Percentiles rank a stretch among this genome's conserved stretches.
Conservation (phyloP, 1,140 invertebrate species). For the Mercenaria mercenaria region DNA sequence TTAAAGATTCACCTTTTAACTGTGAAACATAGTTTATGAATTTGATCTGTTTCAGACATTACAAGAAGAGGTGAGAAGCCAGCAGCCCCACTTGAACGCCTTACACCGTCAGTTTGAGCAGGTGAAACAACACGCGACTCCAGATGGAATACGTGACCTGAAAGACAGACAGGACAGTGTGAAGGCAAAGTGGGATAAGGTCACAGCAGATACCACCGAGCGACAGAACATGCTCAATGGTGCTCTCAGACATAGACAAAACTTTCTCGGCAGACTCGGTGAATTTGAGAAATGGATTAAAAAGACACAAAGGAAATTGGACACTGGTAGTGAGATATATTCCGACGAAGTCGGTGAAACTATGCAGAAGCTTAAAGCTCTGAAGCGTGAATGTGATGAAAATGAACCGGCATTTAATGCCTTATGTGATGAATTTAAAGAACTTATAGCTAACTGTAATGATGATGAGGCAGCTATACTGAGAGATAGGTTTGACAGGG, state of each 20-base stretch:
- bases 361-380: conserved; percentile 60
- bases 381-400: conserved; percentile 80
- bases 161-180: conserved; percentile 89
- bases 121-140: conserved; percentile 79
- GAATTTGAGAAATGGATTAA: conserved; percentile 95
- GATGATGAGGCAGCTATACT: conserved; percentile 91
- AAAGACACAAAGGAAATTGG: conserved; percentile 90
- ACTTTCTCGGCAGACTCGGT: conserved; percentile 93
- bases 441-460: conserved; percentile 90
- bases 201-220: conserved; percentile 86
- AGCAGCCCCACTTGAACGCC: conserved; percentile 79
- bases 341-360: conserved; percentile 92
- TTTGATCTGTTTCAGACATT: conserved; percentile 75
- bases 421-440: conserved; percentile 92
- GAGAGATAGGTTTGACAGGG: conserved; percentile 90
- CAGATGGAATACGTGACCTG: conserved; percentile 77
- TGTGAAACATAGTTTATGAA: too few species aligned
- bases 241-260: conserved; percentile 90
- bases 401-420: conserved; percentile 81
- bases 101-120: conserved; percentile 80
- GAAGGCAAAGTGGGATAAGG: conserved; percentile 92
- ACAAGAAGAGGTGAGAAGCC: conserved; percentile 82
- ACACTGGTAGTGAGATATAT: conserved; percentile 92
- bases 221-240: conserved; percentile 81
- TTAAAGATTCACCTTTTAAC: too few species aligned